Percentiles rank a stretch among this genome's conserved stretches.
Conservation (phyloP, 2,113 vertebrate species). For the Peromyscus californicus region DNA sequence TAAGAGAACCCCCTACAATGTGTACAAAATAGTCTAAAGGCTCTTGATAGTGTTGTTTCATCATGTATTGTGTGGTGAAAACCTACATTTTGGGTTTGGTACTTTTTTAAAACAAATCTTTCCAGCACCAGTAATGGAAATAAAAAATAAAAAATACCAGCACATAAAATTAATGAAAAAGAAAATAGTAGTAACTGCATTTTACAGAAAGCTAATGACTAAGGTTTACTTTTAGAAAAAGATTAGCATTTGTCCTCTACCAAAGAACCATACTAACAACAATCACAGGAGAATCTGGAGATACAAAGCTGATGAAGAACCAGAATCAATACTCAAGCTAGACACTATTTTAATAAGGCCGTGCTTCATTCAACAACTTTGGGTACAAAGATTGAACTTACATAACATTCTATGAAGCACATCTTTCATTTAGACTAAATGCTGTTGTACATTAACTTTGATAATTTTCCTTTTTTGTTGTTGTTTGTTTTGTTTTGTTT, state of each 20-base stretch:
- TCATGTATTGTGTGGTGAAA: not conserved
- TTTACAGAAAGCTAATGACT: not conserved
- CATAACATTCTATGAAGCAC: not conserved
- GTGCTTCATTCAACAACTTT: not conserved
- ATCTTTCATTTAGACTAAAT: conserved; percentile 29
- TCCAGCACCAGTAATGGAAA: not conserved
- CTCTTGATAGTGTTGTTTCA: not conserved
- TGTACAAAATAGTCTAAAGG: not conserved
- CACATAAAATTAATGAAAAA: not conserved
- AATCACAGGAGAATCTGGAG: not conserved
- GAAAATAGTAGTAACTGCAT: not conserved
- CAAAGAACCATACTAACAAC: not conserved
- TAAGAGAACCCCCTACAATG: not conserved
- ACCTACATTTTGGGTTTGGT: not conserved
- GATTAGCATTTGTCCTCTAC: not conserved
- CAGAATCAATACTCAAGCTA: not conserved
- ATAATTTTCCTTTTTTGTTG: not conserved
- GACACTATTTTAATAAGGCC: not conserved
- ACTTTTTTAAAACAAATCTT: not conserved
- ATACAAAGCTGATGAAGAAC: not conserved
- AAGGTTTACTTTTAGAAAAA: conserved; percentile 35
- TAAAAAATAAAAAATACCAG: not conserved
- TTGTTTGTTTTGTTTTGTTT: no score
- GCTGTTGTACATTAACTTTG: not conserved
- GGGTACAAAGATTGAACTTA: not conserved